These are phyloP conservation scores for Rhinophrynus dorsalis DNA, from an alignment of 2,797 vertebrate species.

Conservation along the genomic window DNA sequence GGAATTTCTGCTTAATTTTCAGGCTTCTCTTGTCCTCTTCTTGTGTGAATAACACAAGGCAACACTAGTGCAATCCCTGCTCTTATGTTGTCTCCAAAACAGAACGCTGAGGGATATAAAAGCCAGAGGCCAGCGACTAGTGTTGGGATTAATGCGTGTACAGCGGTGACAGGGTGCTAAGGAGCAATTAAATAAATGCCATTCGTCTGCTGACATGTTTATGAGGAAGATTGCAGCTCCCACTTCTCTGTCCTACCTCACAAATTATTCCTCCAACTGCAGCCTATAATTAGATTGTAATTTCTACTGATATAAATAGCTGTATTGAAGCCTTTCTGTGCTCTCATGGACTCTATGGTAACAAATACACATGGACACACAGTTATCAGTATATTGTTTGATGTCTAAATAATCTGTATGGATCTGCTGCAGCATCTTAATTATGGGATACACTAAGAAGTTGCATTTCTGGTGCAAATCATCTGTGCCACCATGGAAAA, in stretches of 20 bases:
- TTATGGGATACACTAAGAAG: too few species aligned
- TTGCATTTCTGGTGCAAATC: too few species aligned
- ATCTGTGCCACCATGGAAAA: too few species aligned
- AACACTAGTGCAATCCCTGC: background rate
- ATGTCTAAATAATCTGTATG: background rate
- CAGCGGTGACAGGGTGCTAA: conserved; percentile 1
- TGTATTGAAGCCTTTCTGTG: background rate
- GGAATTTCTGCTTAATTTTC: too few species aligned
- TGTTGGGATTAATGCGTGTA: background rate
- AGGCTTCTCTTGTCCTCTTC: too few species aligned
- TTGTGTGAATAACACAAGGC: too few species aligned
- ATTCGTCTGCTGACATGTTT: background rate
- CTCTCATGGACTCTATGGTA: rapidly evolving
- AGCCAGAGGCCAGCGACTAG: background rate
- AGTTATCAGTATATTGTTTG: background rate
- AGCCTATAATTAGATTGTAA: conserved; percentile 33
- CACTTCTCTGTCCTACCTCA: background rate
- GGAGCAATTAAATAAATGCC: conserved; percentile 41
- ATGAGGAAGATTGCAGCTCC: background rate
- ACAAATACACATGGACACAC: background rate
- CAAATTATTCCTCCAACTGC: conserved; percentile 13
- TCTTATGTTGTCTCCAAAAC: background rate
- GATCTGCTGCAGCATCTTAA: too few species aligned
- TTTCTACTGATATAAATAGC: conserved; percentile 26
- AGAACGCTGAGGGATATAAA: background rate